These are phyloP conservation scores for Glaucidium brasilianum DNA, from an alignment of 2,113 vertebrate genomes.

Conservation along the genomic window DNA sequence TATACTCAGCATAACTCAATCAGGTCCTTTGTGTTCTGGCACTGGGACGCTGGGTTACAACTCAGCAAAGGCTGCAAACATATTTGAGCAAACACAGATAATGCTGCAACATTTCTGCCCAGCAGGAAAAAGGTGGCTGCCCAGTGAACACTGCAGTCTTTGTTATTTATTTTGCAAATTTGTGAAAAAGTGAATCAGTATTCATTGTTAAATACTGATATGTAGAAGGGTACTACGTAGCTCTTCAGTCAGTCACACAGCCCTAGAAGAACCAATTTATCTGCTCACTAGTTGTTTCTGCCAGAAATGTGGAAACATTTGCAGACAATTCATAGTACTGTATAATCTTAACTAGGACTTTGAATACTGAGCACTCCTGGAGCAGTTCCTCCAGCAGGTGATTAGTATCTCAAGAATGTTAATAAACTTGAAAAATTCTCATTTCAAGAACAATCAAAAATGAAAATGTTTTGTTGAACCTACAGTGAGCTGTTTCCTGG, in stretches of 20 bases:
- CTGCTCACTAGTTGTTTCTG: neutral
- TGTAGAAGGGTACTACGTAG: neutral
- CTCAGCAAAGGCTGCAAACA: neutral
- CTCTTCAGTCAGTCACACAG: neutral
- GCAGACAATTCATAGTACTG: neutral
- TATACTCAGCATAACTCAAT: neutral
- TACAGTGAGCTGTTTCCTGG: neutral
- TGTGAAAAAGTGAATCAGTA: neutral
- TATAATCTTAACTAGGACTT: neutral
- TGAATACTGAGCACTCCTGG: neutral
- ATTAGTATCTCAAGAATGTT: neutral
- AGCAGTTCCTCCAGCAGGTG: neutral
- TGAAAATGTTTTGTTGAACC: neutral
- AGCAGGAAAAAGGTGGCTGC: neutral
- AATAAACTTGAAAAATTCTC: neutral
- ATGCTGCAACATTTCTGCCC: neutral
- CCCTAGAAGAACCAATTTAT: neutral
- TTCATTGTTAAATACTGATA: neutral
- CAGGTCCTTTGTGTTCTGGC: neutral
- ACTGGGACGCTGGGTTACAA: neutral
- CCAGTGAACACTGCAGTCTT: neutral
- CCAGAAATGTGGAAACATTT: neutral
- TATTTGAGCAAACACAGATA: conserved; percentile 42
- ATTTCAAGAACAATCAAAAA: neutral
- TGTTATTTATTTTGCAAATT: neutral